Base-by-base conservation (phyloP, 1,140 invertebrate genomes). In the Penaeus japonicus region DNA sequence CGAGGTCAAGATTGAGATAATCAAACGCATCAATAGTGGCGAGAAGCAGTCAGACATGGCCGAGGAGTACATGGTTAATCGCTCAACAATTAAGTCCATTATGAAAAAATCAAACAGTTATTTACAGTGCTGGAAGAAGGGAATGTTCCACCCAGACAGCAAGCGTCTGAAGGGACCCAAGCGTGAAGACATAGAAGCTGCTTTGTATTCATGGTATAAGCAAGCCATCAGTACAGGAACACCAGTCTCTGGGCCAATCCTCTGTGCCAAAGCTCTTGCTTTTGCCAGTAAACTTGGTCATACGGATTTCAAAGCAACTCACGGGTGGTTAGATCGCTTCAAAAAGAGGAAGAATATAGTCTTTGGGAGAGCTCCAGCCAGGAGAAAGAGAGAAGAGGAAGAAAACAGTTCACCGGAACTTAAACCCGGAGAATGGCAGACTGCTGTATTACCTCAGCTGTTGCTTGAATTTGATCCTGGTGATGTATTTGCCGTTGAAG, bases 251-350 rank as follows among this genome's bases (percentile, higher is more conserved):
- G 90, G 90, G 17, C 87, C 89, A n/a, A 65, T 90, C 27, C 57
- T 91, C 18, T 90, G 88, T 79, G 65, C 83, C 18, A 90, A 91
- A 86, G 89, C 90, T 18, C 81, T 89, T 65, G 89, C 91, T 32
- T 91, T 91, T 79, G 90, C 90, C 27, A 78, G 85, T 53, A 82
- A 87, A 54, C 86, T 91, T 54, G 89, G 87, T 22, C 85, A 90
- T 73, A 70, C 73, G n/a, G 89, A 91, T 65, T 91, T 91, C 59
- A 90, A 90, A 83, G 90, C 90, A 79, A 87, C 88, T 27, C 90
- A 87, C 84, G 91, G 90, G n/a, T 91, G 91, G 91, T 59, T 91
- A 27, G 89, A 91, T 54, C 88, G 90, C 55, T 90, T 91, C 65
- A 91, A 91, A 55, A 85, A 84, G 39, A 85, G 90, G 24, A 89